Evolutionary conservation across 2,797 vertebrate genomes (phyloP).

Genomic region (Hypotaenidia philippensis): DNA sequence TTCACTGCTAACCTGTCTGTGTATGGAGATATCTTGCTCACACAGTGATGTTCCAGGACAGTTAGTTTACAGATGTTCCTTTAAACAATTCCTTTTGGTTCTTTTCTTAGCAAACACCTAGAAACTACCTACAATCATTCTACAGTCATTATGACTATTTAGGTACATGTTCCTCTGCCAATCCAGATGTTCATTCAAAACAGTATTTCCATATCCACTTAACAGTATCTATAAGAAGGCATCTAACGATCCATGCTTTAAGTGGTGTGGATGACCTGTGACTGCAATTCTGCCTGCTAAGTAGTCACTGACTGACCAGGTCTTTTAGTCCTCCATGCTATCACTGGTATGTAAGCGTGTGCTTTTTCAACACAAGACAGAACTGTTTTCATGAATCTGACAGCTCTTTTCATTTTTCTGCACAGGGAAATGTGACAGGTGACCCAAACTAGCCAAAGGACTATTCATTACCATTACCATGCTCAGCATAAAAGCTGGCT

Average conservation of each 20-base stretch:
- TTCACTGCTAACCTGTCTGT: no score
- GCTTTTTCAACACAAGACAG: neutral
- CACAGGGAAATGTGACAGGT: neutral
- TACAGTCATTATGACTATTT: neutral
- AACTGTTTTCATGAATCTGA: neutral
- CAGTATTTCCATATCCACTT: neutral
- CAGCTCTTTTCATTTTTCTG: neutral
- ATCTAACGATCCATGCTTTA: neutral
- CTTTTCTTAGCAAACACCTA: no score
- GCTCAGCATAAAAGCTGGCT: no score
- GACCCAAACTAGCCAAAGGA: no score
- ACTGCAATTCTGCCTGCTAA: neutral
- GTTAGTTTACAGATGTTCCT: no score
- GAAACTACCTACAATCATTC: no score
- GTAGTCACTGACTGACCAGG: neutral
- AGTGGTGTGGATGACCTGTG: neutral
- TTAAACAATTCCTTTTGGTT: no score
- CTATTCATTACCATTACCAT: no score
- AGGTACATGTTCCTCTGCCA: neutral
- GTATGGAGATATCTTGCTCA: no score
- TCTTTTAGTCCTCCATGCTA: neutral
- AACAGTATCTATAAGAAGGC: neutral
- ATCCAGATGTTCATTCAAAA: neutral
- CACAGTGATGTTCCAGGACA: no score
- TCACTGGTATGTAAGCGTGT: neutral